A percentile compares a stretch with the other conserved stretches of the same genome.
Evolutionary conservation across 1,140 invertebrate species (phyloP).

Genomic region (Gonioctena quinquepunctata): DNA sequence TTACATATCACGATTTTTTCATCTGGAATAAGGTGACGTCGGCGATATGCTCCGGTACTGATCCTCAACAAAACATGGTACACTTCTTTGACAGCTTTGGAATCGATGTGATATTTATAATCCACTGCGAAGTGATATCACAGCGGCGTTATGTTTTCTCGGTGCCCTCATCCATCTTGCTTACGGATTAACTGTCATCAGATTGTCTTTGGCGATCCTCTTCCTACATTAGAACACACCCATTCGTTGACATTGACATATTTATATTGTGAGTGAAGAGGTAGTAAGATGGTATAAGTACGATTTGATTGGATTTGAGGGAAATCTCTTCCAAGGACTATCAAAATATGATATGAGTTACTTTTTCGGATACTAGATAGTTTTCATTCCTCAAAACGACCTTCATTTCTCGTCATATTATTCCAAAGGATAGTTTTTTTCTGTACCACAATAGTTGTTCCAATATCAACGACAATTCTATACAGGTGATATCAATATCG

Average conservation of each 20-base stretch:
- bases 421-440: too few species aligned
- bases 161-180: slow-evolving; percentile 5
- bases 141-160: background rate
- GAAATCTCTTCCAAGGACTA: too few species aligned
- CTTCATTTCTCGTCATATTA: too few species aligned
- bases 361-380: too few species aligned
- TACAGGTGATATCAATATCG: too few species aligned
- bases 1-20: background rate
- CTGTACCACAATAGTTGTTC: too few species aligned
- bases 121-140: background rate
- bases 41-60: background rate
- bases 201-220: background rate
- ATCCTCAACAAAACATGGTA: slow-evolving; percentile 1
- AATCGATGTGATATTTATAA: slow-evolving; percentile 1
- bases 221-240: slow-evolving; percentile 6
- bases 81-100: background rate
- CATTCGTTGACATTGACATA: background rate
- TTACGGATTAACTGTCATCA: background rate
- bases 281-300: too few species aligned
- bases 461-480: too few species aligned
- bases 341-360: too few species aligned
- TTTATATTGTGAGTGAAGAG: too few species aligned
- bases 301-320: too few species aligned
- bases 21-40: background rate
- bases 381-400: too few species aligned